These are phyloP conservation scores for Cuniculus paca DNA, from an alignment of 2,797 vertebrate genomes.

Conservation along the genomic window DNA sequence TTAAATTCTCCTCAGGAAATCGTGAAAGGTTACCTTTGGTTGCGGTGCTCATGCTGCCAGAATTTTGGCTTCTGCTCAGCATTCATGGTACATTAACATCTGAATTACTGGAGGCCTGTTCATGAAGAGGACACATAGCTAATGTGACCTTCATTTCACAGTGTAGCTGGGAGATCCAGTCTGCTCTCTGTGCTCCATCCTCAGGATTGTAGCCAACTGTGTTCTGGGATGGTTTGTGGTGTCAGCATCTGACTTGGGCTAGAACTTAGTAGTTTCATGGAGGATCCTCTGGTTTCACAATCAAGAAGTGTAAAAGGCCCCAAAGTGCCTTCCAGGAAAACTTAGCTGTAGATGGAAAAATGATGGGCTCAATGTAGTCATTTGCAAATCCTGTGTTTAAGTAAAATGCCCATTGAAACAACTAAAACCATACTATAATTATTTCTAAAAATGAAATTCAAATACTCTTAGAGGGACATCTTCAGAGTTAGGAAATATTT, in stretches of 20 bases:
- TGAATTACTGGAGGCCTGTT: constrained; percentile 82
- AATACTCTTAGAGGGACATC: not conserved
- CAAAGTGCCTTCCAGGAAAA: not conserved
- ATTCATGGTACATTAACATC: constrained; percentile 83
- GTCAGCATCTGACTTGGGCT: not conserved
- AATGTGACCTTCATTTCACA: constrained; percentile 74
- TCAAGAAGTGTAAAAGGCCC: not conserved
- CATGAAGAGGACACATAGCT: constrained; percentile 74
- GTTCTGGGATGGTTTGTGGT: not conserved
- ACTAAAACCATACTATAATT: constrained; percentile 30
- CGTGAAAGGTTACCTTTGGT: constrained; percentile 72
- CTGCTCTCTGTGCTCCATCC: not conserved
- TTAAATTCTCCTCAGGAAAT: constrained; percentile 78
- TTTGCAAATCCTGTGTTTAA: constrained; percentile 23
- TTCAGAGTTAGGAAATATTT: not conserved
- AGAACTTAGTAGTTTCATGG: not conserved
- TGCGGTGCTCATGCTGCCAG: constrained; percentile 71
- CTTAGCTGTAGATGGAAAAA: constrained; percentile 19
- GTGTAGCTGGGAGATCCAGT: constrained; percentile 43
- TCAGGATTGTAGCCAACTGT: not conserved
- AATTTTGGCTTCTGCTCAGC: constrained; percentile 82
- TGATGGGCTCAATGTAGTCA: constrained; percentile 5
- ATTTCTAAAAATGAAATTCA: constrained; percentile 62
- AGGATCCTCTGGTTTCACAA: not conserved
- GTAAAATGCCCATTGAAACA: constrained; percentile 45